Conservation (phyloP, 2,797 vertebrate genomes). For the Hydrophis major region DNA sequence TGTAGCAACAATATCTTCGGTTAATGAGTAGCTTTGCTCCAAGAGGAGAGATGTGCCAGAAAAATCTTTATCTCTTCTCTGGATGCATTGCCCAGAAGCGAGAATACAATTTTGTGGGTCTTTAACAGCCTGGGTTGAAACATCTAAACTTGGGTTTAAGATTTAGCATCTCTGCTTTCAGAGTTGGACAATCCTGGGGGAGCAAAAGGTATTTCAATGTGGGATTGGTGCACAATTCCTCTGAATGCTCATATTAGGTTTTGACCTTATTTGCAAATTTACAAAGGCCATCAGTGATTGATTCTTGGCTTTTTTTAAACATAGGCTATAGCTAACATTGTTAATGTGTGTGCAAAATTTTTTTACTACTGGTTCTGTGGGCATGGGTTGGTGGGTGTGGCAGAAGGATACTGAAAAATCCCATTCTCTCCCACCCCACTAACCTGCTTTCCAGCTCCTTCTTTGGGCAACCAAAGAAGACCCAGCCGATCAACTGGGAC, state of each 20-base stretch:
- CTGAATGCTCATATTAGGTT: not conserved
- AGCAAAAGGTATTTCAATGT: not conserved
- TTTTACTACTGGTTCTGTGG: too few species aligned
- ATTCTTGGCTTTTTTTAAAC: not conserved
- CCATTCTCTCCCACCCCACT: too few species aligned
- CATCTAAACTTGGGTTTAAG: constrained; percentile 5
- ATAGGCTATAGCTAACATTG: not conserved
- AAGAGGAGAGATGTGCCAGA: not conserved
- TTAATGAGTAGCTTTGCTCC: constrained; percentile 48
- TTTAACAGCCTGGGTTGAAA: constrained; percentile 31
- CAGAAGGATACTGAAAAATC: too few species aligned
- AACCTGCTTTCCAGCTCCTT: too few species aligned
- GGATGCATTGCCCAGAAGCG: not conserved
- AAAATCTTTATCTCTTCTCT: not conserved
- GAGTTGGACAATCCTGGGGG: not conserved
- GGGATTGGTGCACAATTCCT: not conserved
- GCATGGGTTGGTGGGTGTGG: too few species aligned
- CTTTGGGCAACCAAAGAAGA: too few species aligned
- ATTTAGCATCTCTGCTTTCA: not conserved
- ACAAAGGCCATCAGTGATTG: not conserved
- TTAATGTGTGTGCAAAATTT: not conserved
- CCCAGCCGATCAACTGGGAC: too few species aligned
- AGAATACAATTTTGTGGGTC: constrained; percentile 21
- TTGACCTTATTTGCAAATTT: not conserved
- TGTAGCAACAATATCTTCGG: constrained; percentile 29